A percentile compares a stretch with the other conserved stretches of the same genome.
Evolutionary conservation across 2,888 invertebrate species (phyloP).

Genomic region (Athetis lepigone): DNA sequence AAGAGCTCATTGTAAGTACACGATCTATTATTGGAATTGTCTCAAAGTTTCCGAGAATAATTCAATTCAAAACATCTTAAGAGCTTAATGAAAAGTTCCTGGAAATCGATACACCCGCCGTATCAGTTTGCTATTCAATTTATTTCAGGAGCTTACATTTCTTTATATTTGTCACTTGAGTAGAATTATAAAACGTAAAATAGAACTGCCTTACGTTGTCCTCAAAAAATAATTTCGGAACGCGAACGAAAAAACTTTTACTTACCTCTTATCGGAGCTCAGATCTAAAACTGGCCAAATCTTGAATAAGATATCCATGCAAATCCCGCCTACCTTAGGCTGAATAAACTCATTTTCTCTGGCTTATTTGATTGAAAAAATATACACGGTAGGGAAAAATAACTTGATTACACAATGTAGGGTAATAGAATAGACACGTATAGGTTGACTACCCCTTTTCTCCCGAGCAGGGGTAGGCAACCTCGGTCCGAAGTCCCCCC

Average conservation of each 20-base stretch:
- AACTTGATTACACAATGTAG: constrained; percentile 43
- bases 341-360: constrained; percentile 26
- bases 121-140: constrained; percentile 16
- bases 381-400: constrained; percentile 34
- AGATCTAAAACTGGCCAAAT: constrained; percentile 9
- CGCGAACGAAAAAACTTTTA: not conserved
- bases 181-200: not conserved
- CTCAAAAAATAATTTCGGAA: not conserved
- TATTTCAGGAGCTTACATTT: constrained; percentile 14
- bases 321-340: constrained; percentile 21
- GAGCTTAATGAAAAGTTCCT: constrained; percentile 16
- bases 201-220: not conserved
- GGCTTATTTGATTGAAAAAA: constrained; percentile 47
- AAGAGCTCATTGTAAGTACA: not conserved
- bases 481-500: constrained; percentile 15
- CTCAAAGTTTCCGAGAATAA: constrained; percentile 10
- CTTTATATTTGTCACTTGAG: not conserved
- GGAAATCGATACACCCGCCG: constrained; percentile 20
- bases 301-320: constrained; percentile 18
- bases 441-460: constrained; percentile 4
- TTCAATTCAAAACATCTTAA: constrained; percentile 14
- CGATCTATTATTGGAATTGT: constrained; percentile 18
- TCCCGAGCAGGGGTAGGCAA: constrained; percentile 4
- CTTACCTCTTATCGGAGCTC: not conserved
- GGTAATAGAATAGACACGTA: constrained; percentile 44